Base-by-base conservation (phyloP, 1,140 invertebrate genomes). In the Euura lappo region DNA sequence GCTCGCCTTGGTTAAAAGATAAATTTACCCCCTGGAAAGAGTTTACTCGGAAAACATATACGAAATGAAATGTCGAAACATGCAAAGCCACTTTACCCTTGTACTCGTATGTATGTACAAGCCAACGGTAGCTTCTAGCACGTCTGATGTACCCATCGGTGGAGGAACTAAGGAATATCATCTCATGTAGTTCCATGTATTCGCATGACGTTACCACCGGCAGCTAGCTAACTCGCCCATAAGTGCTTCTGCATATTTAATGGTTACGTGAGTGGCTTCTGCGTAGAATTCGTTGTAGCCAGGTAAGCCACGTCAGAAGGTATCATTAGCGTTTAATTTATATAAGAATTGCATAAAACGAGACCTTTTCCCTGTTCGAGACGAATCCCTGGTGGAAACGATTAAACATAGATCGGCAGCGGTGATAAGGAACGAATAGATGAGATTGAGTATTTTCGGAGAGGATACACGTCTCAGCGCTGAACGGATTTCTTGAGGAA, bases 391-490 rank as follows among this genome's bases (percentile, higher is more conserved):
- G 43, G 68, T 69, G 47, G 46, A 71, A 71, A 47, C 46, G 70
- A 47, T n/a, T 44, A 65, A 44, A 65, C 60, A 42, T 47, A n/a
- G 44, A 69, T n/a, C 44, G n/a, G 46, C 43, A 10, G 5, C 68
- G 46, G 43, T 4, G n/a, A 69, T 13, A 69, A 69, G 68, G 68
- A 69, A 69, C 11, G 68, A 45, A 69, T 11, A 69, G 44, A 7
- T 28, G 28, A 28, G 28, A 28, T 28, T 28, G 28, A 28, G 28
- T 28, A 28, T 28, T 1, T 28, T 47, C 42, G 68, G 60, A 69
- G 68, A 68, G 60, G 60, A 68, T 44, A 42, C 10, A 69, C 46
- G 68, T 47, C 68, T 69, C 68, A 42, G 28, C 45, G 68, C 60
- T 11, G 68, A 47, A 3, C 60, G 28, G 8, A 60, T 60, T 60